Evolutionary conservation across 2,113 vertebrate species (phyloP), one percentile per base, ranked within the genome.

Genomic region (Gopherus flavomarginatus): DNA sequence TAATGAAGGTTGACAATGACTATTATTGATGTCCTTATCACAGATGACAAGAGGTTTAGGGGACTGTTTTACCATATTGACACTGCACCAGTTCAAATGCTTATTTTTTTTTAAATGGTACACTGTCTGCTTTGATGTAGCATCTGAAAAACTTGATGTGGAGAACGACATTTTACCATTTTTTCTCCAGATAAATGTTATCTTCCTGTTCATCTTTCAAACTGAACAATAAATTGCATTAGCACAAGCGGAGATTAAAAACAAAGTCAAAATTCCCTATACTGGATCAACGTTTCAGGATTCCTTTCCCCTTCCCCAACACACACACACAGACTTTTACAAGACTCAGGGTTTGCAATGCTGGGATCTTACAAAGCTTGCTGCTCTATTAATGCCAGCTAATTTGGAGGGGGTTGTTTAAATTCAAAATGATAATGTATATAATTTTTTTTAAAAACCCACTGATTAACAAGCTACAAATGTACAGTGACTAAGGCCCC

Each of bases 11-110:
- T 98, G 97, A 98, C 97, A 98, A 96, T 97, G 97, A 97, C 92
- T 97, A 94, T 97, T 98, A 98, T 97, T 98, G 97, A 98, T 97
- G 97, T 95, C 84, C 92, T 98, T 96, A 97, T 98, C 94, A 97
- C 88, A 97, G 93, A 97, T 88, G 96, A 98, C 95, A 97, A 95
- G 97, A 96, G 81, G 82, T 84, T 95, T 97, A 96, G 88, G 75
- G 89, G 92, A 91, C 85, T 96, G 29, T 92, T 98, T 90, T 78
- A 93, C 56, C 91, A 96, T 98, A 97, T 95, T 97, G 91, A 94
- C 88, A 96, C 50, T 86, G 53, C 86, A 85, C 57, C 87, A 52
- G 62, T 97, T 98, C 94, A 97, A 95, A 97, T 90, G 83, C 31
- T 86, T 81, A 65, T 90, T 88, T 75, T 62, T 26, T 53, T 65